Percentiles rank a stretch among this genome's conserved stretches.
Evolutionary conservation across 2,888 invertebrate species (phyloP).

Genomic region (Gnatocerus cornutus): DNA sequence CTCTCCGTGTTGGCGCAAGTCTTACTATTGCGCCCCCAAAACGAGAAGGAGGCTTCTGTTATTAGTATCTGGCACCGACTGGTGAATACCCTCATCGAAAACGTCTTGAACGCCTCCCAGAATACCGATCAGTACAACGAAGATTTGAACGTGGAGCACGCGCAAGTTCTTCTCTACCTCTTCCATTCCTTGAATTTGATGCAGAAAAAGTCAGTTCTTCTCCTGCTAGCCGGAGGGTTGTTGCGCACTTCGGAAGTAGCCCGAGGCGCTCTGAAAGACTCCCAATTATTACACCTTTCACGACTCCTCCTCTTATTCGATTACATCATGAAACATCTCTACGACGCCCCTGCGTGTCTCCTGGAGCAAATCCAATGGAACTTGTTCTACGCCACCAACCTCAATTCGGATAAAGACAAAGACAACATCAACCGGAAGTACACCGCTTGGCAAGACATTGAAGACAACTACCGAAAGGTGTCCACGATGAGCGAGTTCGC

Average conservation of each 20-base stretch:
- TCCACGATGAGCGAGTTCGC: conserved; percentile 77
- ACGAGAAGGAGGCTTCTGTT: conserved; percentile 91
- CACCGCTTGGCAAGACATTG: conserved; percentile 83
- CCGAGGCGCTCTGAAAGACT: conserved; percentile 75
- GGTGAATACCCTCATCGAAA: conserved; percentile 90
- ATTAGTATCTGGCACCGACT: conserved; percentile 94
- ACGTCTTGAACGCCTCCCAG: conserved; percentile 79
- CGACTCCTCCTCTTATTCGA: conserved; percentile 90
- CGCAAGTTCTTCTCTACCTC: conserved; percentile 92
- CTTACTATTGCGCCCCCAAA: conserved; percentile 84
- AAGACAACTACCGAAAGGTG: conserved; percentile 81
- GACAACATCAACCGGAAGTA: conserved; percentile 77
- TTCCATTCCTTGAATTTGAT: conserved; percentile 96
- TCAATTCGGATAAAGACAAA: conserved; percentile 75
- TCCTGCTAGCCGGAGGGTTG: conserved; percentile 86
- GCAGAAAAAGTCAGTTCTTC: conserved; percentile 95
- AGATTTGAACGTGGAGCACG: conserved; percentile 97
- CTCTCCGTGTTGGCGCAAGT: conserved; percentile 89
- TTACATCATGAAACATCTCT: conserved; percentile 95
- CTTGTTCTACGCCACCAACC: conserved; percentile 79
- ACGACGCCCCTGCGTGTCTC: conserved; percentile 91
- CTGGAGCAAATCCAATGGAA: conserved; percentile 90
- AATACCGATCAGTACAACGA: conserved; percentile 82
- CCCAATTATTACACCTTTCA: conserved; percentile 87
- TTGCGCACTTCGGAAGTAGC: conserved; percentile 80